phyloP scores from a whole-genome alignment of 2,888 invertebrate genomes.

The Thereva unica region DNA sequence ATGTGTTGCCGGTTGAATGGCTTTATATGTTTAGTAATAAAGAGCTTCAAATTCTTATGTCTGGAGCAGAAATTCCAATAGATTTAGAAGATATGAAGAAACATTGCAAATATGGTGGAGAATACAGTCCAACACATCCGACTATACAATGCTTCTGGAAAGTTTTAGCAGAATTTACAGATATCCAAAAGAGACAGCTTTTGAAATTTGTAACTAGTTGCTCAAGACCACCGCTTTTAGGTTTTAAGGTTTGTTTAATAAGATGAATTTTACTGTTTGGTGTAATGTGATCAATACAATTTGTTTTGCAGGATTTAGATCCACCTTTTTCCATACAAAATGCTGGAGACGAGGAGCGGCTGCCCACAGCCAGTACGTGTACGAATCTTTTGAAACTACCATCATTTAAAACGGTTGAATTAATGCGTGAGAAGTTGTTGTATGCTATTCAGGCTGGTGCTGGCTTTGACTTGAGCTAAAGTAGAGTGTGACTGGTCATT shows the following conservation, averaged over 20 bases:
- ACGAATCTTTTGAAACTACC: slow-evolving; percentile 97
- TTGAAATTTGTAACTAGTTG: slow-evolving; percentile 98
- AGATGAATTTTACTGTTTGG: background rate
- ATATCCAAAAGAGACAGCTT: slow-evolving; percentile 81
- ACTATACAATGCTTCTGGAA: slow-evolving; percentile 90
- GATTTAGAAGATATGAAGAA: slow-evolving; percentile 85
- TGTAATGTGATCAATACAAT: background rate
- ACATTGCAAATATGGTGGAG: slow-evolving; percentile 89
- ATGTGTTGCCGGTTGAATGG: slow-evolving; percentile 91
- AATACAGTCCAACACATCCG: slow-evolving; percentile 79
- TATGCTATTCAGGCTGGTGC: slow-evolving; percentile 95
- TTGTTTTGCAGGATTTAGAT: slow-evolving; percentile 75
- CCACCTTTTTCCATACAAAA: slow-evolving; percentile 97
- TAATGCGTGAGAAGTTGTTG: slow-evolving; percentile 79
- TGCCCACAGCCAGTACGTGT: slow-evolving; percentile 97
- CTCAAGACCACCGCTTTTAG: slow-evolving; percentile 92
- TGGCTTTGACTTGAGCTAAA: slow-evolving; percentile 92
- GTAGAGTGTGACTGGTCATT: background rate
- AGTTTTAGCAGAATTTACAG: slow-evolving; percentile 80
- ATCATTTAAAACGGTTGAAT: slow-evolving; percentile 77
- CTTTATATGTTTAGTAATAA: slow-evolving; percentile 91
- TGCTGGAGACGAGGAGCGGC: slow-evolving; percentile 84
- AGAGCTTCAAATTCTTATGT: slow-evolving; percentile 95
- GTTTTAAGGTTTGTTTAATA: slow-evolving; percentile 78
- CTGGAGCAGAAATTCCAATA: slow-evolving; percentile 92